Percentiles rank a stretch among this genome's conserved stretches.
Evolutionary conservation across 2,797 vertebrate species (phyloP).

Genomic region (Coregonus sp.): DNA sequence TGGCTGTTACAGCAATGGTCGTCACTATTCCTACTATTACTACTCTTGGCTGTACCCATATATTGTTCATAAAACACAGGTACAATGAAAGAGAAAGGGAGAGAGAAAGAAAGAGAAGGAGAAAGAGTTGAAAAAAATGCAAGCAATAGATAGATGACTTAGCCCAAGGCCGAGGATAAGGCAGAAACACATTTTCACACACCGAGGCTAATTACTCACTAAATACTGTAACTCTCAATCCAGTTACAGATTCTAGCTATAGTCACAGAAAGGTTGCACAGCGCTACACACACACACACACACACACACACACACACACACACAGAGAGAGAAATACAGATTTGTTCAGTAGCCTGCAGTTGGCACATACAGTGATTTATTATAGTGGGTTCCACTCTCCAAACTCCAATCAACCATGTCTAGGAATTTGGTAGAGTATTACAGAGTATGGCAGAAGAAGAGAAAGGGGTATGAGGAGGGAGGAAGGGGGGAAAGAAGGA

Average conservation of each 20-base stretch:
- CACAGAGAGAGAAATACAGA: not conserved
- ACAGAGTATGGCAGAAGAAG: slow-evolving; percentile 1
- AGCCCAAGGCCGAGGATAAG: not conserved
- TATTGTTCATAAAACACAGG: slow-evolving; percentile 35
- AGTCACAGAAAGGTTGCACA: not conserved
- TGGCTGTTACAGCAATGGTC: slow-evolving; percentile 40
- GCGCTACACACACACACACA: not conserved
- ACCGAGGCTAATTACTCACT: not conserved
- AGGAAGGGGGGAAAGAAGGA: slow-evolving; percentile 3
- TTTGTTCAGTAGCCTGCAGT: not conserved
- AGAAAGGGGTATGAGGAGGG: not conserved
- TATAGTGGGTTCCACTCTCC: not conserved
- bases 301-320: not conserved
- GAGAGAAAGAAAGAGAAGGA: not conserved
- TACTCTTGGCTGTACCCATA: slow-evolving; percentile 51
- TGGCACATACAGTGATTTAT: not conserved
- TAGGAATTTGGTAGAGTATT: slow-evolving; percentile 6
- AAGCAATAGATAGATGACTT: not conserved
- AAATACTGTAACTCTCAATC: not conserved
- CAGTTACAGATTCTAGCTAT: not conserved
- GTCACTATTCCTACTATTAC: slow-evolving; percentile 47
- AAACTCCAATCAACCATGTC: not conserved
- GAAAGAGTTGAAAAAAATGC: not conserved
- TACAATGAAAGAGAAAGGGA: slow-evolving; percentile 14
- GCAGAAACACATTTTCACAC: not conserved